These are phyloP conservation scores for Shinisaurus crocodilurus DNA, from an alignment of 2,113 vertebrate genomes.

Conservation along the genomic window DNA sequence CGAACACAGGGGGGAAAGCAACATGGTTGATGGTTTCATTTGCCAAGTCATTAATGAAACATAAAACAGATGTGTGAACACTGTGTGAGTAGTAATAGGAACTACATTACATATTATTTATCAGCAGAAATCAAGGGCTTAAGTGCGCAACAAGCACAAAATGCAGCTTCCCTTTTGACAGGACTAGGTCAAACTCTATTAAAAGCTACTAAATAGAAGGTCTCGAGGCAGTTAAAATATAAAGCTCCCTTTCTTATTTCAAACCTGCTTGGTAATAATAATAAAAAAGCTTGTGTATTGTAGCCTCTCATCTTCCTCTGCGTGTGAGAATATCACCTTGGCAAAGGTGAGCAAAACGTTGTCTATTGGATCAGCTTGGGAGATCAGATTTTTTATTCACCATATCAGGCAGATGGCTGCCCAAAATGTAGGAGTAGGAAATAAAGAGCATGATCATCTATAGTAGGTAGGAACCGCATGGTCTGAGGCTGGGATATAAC, in stretches of 20 bases:
- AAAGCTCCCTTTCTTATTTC: slow-evolving; percentile 52
- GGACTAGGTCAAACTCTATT: slow-evolving; percentile 61
- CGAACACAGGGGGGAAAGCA: slow-evolving; percentile 55
- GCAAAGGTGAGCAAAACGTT: background rate
- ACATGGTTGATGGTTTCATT: slow-evolving; percentile 69
- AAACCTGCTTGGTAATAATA: background rate
- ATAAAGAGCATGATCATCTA: background rate
- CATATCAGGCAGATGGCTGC: background rate
- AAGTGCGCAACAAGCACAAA: slow-evolving; percentile 39
- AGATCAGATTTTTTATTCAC: background rate
- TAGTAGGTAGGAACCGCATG: background rate
- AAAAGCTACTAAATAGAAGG: slow-evolving; percentile 57
- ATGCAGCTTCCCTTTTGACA: slow-evolving; percentile 48
- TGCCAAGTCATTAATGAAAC: slow-evolving; percentile 66
- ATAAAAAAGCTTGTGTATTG: slow-evolving; percentile 25
- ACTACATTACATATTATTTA: slow-evolving; percentile 61
- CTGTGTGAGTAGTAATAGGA: slow-evolving; percentile 59
- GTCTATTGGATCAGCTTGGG: background rate
- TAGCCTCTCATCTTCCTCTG: background rate
- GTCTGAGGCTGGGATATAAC: background rate
- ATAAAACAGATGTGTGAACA: slow-evolving; percentile 69
- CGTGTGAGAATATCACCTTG: background rate
- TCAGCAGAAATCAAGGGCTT: slow-evolving; percentile 60
- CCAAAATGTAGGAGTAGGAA: background rate
- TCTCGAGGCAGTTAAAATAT: slow-evolving; percentile 49